Conservation (phyloP, 1,140 invertebrate genomes). For the Arion vulgaris region DNA sequence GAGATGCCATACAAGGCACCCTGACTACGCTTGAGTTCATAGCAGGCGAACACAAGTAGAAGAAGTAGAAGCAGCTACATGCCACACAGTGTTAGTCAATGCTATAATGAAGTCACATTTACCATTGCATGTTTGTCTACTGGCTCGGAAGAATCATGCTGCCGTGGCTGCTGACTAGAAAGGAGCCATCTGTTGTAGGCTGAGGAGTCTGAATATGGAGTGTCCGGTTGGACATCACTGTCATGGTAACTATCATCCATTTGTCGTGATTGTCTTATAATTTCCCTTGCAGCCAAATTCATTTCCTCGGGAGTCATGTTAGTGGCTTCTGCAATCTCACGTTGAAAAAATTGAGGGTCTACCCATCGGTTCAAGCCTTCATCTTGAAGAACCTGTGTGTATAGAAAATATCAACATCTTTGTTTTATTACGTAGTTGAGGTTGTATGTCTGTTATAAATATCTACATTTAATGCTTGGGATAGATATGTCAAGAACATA, state of each 20-base stretch:
- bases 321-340: conserved; percentile 94
- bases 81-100: conserved; percentile 21
- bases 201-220: not conserved
- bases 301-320: conserved; percentile 97
- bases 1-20: too few relatives aligned
- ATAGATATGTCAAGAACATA: not conserved
- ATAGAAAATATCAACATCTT: not conserved
- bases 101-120: conserved; percentile 64
- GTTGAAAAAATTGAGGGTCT: conserved; percentile 90
- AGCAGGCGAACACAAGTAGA: too few relatives aligned
- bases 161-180: conserved; percentile 12
- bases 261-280: conserved; percentile 72
- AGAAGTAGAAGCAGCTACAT: too few relatives aligned
- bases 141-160: conserved; percentile 39
- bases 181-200: conserved; percentile 22
- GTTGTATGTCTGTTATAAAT: not conserved
- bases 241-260: conserved; percentile 51
- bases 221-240: conserved; percentile 51
- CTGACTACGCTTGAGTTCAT: too few relatives aligned
- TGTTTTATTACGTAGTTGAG: not conserved
- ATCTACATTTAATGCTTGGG: not conserved
- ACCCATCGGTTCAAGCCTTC: conserved; percentile 95
- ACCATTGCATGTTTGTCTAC: conserved; percentile 56
- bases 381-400: conserved; percentile 85
- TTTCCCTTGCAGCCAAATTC: conserved; percentile 87